Base-by-base conservation (phyloP, 2,888 invertebrate species). In the Nematopogon swammerdamellus region DNA sequence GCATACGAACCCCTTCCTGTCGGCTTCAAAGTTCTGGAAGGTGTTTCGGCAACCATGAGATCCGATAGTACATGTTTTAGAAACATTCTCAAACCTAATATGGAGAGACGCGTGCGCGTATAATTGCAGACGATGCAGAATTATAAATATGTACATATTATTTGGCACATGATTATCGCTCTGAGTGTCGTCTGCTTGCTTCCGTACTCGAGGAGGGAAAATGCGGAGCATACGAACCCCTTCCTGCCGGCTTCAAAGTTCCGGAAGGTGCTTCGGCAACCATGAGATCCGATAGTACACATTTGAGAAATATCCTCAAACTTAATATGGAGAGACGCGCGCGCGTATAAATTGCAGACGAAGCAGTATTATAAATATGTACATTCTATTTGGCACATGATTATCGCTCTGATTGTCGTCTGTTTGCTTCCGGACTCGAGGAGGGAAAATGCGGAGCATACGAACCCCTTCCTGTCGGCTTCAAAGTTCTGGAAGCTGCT, bases 121-220 rank as follows among this genome's bases (percentile, higher is more conserved):
- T n/a, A n/a, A n/a, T 72, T 95, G 48, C 92, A 95, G 68, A 95
- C 95, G 0, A n/a, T n/a, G n/a, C n/a, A n/a, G n/a, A 95, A 95
- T 80, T 95, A 95, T 70, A 89, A 89, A 63, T 87, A 91, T 60
- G 85, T 93, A 3, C 95, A 95, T 72, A 94, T 94, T 49, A 63
- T 89, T 43, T 95, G 95, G 95, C 95, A 95, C 68, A 85, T 90
- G 66, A 85, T 90, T 43, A 90, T 94, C 70, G 93, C 95, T 0
- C 59, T 88, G 5, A 88, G 89, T 56, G 89, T 93, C 16, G n/a
- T n/a, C 44, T 87, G 93, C 62, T 73, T 95, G 36, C 71, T 95
- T 59, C 95, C 95, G 0, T 85, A 85, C 54, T 79, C 80, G 1
- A 82, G 81, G 57, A 79, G 84, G n/a, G 36, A 36, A 14, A 36